A percentile compares a stretch with the other conserved stretches of the same genome.
Conservation (phyloP, 1,140 invertebrate species). For the Drosophila melanica region DNA sequence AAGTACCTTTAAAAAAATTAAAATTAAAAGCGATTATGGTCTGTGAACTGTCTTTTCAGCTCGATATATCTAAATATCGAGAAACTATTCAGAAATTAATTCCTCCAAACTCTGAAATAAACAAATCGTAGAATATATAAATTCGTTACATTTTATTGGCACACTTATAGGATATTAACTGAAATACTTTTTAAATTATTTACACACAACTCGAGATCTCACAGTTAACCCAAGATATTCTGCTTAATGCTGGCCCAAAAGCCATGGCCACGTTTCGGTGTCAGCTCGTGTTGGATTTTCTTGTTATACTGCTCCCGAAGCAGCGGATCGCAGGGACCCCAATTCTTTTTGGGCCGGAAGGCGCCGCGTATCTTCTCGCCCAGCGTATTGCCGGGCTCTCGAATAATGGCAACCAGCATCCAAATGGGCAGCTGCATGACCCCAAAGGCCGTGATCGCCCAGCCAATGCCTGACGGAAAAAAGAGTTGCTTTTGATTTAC, state of each 20-base stretch:
- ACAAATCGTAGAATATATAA: not conserved
- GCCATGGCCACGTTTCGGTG: conserved; percentile 49
- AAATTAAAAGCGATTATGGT: too few species aligned
- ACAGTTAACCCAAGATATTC: conserved; percentile 62
- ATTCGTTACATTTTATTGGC: conserved; percentile 54
- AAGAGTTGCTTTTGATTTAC: not conserved
- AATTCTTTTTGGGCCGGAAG: conserved; percentile 85
- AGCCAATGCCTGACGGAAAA: conserved; percentile 84
- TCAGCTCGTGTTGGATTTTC: conserved; percentile 65
- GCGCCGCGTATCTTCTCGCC: conserved; percentile 84
- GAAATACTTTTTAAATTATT: conserved; percentile 22
- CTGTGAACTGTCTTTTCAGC: too few species aligned
- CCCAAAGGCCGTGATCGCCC: conserved; percentile 86
- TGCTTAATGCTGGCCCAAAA: conserved; percentile 71
- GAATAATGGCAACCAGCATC: conserved; percentile 84
- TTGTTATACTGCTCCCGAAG: conserved; percentile 78
- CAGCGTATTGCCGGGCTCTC: conserved; percentile 76
- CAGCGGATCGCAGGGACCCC: conserved; percentile 85
- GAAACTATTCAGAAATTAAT: too few species aligned
- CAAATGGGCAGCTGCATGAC: conserved; percentile 86
- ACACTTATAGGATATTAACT: conserved; percentile 50
- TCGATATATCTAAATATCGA: too few species aligned
- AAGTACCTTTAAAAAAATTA: too few species aligned
- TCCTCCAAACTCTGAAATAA: too few species aligned
- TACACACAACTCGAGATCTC: conserved; percentile 19